These are phyloP conservation scores for Oxytorus armatus DNA, from an alignment of 2,888 invertebrate species.

Conservation along the genomic window DNA sequence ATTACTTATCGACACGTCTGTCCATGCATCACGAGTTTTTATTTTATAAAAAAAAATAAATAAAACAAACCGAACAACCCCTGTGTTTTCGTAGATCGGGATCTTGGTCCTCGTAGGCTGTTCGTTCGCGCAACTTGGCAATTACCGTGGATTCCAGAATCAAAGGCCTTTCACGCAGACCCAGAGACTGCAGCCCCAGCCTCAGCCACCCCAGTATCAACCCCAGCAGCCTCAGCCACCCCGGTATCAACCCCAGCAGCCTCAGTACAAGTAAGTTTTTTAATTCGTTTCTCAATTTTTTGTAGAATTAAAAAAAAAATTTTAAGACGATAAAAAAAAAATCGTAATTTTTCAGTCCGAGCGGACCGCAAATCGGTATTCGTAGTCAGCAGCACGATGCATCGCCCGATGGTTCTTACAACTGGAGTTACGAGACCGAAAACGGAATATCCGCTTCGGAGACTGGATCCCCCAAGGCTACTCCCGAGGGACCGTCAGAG, in stretches of 20 bases:
- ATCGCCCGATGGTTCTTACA: slow-evolving; percentile 80
- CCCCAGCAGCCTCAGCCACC: slow-evolving; percentile 57
- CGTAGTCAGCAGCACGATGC: slow-evolving; percentile 79
- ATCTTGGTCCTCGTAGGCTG: slow-evolving; percentile 75
- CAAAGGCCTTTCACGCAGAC: slow-evolving; percentile 74
- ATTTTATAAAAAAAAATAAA: not conserved
- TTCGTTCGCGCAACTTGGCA: slow-evolving; percentile 77
- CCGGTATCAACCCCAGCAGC: slow-evolving; percentile 55
- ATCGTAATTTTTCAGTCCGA: slow-evolving; percentile 62
- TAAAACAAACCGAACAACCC: too few species aligned
- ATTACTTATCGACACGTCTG: not conserved
- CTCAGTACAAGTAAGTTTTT: slow-evolving; percentile 74
- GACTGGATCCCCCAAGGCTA: slow-evolving; percentile 77
- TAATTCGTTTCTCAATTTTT: not conserved
- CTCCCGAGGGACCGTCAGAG: slow-evolving; percentile 77
- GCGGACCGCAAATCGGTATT: slow-evolving; percentile 77
- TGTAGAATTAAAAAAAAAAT: not conserved
- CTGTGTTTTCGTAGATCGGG: slow-evolving; percentile 76
- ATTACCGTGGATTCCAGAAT: slow-evolving; percentile 72
- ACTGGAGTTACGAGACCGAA: slow-evolving; percentile 81
- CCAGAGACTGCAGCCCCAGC: slow-evolving; percentile 74
- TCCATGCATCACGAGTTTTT: not conserved
- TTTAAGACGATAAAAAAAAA: not conserved
- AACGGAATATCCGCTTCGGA: slow-evolving; percentile 82
- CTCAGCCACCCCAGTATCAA: slow-evolving; percentile 56